Base-by-base conservation (phyloP, 2,113 vertebrate genomes). In the Orycteropus afer region DNA sequence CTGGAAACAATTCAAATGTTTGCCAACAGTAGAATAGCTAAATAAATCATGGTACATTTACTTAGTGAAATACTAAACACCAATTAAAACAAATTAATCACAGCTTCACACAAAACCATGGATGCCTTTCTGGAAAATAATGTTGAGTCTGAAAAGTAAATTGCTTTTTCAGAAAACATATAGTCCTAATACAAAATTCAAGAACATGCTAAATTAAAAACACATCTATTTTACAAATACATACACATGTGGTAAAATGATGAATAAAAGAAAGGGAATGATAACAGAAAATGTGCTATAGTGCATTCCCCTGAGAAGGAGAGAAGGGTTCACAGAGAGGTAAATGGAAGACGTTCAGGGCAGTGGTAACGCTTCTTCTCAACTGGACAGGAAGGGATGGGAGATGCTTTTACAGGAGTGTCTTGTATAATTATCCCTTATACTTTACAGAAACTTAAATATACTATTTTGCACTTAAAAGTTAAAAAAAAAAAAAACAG, bases 71-170 rank as follows among this genome's bases (percentile, higher is more conserved):
- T 53, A 20, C 51, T 71, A 82, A 69, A 86, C 17, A 45, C 40
- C n/a, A 69, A 5, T 32, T 59, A 76, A 76, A 5, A 29, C 18
- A 81, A 74, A 90, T 82, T 61, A 86, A 61, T 87, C 77, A 82
- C 57, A 82, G 67, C 37, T 14, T 40, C 7, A 6, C 34, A 86
- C 29, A 53, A 37, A 23, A 65, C 63, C 42, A 47, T 18, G 47
- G n/a, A 65, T 65, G 84, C 29, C 63, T 61, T 47, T 57, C 79
- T 29, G 47, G 80, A 96, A 94, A 65, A 65, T 55, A 73, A 88
- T 27, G 11, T 20, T 40, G 32, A 27, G 27, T 34, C 53, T 15
- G 7, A 55, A 94, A 63, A 78, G 61, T 23, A 63, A 63, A 83
- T 71, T 53, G 20, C 76, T 74, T n/a, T n/a, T n/a, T 23, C 74